Evolutionary conservation across 2,888 invertebrate species (phyloP), one percentile per base, ranked within the genome.

Genomic region (Hemicrepidius hirtus): DNA sequence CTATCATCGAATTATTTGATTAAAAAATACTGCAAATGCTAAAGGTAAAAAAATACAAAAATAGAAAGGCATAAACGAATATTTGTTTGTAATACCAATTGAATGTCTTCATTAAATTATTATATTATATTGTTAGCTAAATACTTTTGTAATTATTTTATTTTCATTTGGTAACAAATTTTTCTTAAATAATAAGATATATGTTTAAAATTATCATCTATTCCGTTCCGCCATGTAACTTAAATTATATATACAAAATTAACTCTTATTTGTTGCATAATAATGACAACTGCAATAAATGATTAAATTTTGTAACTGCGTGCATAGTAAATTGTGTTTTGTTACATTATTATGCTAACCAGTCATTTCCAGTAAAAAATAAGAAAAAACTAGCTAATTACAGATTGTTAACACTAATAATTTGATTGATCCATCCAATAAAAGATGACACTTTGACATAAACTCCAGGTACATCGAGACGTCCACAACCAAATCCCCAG

Each of bases 401-500:
- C 87, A 94, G 91, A 87, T 96, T 96, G 87, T 97, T 97, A 80
- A 97, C 97, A 84, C 96, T 96, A 84, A 97, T 97, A 80, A 97
- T 97, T 89, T 97, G 97, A 89, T 97, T 97, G 84, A 98, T 97
- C 98, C 98, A 98, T 77, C 97, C 96, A 81, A 97, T 96, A 87
- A 97, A 98, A 49, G 96, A 92, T 3, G 97, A 96, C 9, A 98
- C 97, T 88, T 97, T 96, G 28, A 97, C 97, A 86, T 98, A 98
- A 74, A 98, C 97, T n/a, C 97, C 98, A 32, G 98, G 98, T 66
- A 97, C 97, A 86, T 97, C 95, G 74, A 92, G 90, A 49, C 97
- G 90, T n/a, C 97, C 97, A 85, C 97, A 97, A 77, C 96, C 96
- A 84, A 96, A 96, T 80, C 97, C 97, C 96, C 97, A 98, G 0